phyloP scores from a whole-genome alignment of 2,888 invertebrate genomes.

The Zaprionus bogoriensis region DNA sequence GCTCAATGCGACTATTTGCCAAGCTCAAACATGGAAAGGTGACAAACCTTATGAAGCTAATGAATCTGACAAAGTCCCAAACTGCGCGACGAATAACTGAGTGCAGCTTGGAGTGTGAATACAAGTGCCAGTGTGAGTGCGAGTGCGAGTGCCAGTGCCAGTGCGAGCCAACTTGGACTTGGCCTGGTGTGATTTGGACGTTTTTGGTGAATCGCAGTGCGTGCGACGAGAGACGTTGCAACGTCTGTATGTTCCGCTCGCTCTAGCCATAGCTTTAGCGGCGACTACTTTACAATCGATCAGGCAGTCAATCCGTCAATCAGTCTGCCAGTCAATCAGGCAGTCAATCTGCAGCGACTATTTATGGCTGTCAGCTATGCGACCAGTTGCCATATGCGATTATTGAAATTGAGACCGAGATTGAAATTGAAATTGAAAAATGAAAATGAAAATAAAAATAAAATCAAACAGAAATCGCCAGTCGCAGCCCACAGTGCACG shows the following conservation, averaged over 20 bases:
- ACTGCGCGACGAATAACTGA: conserved; percentile 22
- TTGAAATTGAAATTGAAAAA: conserved; percentile 18
- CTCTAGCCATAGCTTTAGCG: conserved; percentile 8
- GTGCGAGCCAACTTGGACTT: conserved; percentile 45
- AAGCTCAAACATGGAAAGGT: conserved; percentile 39
- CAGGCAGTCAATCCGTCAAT: conserved; percentile 4
- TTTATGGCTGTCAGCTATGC: conserved; percentile 29
- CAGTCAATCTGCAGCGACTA: conserved; percentile 7
- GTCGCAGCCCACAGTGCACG: conserved; percentile 1
- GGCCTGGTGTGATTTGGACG: conserved; percentile 35
- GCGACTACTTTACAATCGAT: conserved; percentile 21
- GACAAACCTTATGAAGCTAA: conserved; percentile 55
- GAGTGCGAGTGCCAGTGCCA: background rate
- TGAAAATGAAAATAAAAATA: too few species aligned
- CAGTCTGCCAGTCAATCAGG: conserved; percentile 10
- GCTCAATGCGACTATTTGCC: conserved; percentile 16
- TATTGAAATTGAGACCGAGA: conserved; percentile 29
- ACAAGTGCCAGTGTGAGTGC: background rate
- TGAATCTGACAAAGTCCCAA: conserved; percentile 44
- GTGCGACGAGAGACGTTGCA: conserved; percentile 40
- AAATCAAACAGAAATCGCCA: background rate
- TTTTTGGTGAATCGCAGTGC: conserved; percentile 47
- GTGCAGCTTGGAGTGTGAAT: background rate
- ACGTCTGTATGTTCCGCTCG: conserved; percentile 2
- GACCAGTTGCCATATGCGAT: conserved; percentile 34